phyloP scores from a whole-genome alignment of 2,888 invertebrate genomes.

The Phaonia tiefii region DNA sequence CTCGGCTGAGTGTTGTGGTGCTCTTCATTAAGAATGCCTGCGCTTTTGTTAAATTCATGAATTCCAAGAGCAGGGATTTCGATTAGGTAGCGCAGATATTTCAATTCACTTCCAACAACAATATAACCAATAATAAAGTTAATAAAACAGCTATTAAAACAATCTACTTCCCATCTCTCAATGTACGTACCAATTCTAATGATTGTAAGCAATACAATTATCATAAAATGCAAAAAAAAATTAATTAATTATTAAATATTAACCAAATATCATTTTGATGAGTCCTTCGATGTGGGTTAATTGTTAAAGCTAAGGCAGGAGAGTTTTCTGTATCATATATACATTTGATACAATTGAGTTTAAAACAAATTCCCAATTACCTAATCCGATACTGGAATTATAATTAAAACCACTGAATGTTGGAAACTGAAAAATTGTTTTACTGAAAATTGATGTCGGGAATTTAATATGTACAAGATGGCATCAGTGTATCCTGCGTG shows the following conservation, averaged over 20 bases:
- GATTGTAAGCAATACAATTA: slow-evolving; percentile 44
- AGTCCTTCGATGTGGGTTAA: too few species aligned
- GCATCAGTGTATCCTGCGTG: too few species aligned
- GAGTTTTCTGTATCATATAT: too few species aligned
- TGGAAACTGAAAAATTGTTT: too few species aligned
- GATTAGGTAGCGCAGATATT: background rate
- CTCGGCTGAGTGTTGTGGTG: background rate
- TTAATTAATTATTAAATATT: slow-evolving; percentile 53
- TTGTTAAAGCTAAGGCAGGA: too few species aligned
- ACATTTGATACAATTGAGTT: too few species aligned
- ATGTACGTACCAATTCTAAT: background rate
- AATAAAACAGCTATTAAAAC: slow-evolving; percentile 61
- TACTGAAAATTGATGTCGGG: too few species aligned
- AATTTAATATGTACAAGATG: too few species aligned
- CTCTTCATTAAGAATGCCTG: slow-evolving; percentile 61
- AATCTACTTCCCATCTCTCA: background rate
- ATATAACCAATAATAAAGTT: slow-evolving; percentile 58
- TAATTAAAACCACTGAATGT: too few species aligned
- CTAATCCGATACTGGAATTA: too few species aligned
- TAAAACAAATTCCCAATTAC: too few species aligned
- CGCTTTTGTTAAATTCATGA: slow-evolving; percentile 55
- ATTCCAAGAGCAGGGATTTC: slow-evolving; percentile 50
- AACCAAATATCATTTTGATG: too few species aligned
- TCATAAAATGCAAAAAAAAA: slow-evolving; percentile 39
- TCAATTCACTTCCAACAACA: slow-evolving; percentile 11